phyloP scores from a whole-genome alignment of 2,113 vertebrate genomes.

The Rutilus rutilus region DNA sequence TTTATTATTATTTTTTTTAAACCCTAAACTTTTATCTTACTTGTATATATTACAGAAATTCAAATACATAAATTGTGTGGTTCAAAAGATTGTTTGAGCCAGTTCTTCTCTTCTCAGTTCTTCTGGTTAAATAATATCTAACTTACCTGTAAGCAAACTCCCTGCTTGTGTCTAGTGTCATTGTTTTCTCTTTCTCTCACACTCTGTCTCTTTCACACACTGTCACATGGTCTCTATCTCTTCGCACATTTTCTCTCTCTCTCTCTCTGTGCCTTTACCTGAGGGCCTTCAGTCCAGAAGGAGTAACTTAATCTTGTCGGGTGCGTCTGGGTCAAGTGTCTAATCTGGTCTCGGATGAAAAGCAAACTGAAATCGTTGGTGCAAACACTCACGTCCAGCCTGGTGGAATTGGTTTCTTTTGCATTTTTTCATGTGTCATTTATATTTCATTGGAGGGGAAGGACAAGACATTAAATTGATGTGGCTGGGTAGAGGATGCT shows the following conservation, averaged over 20 bases:
- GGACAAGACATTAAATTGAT: constrained; percentile 64
- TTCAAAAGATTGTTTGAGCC: not conserved
- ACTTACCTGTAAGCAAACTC: not conserved
- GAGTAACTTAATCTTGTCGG: constrained; percentile 41
- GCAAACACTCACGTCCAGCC: not conserved
- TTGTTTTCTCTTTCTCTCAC: constrained; percentile 13
- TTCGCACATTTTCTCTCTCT: constrained; percentile 1
- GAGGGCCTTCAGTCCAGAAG: constrained; percentile 26
- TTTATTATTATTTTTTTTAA: not conserved
- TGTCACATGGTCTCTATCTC: constrained; percentile 20
- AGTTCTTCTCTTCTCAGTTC: too few relatives aligned
- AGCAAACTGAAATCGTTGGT: constrained; percentile 71
- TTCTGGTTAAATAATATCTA: not conserved
- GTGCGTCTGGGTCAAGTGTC: constrained; percentile 48
- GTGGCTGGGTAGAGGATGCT: constrained; percentile 22
- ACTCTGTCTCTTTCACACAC: constrained; percentile 8
- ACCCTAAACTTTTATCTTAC: too few relatives aligned
- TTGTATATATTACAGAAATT: not conserved
- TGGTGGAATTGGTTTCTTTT: constrained; percentile 49
- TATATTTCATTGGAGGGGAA: constrained; percentile 69
- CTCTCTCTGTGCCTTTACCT: constrained; percentile 14
- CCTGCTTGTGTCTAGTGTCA: not conserved
- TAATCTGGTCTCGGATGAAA: constrained; percentile 69
- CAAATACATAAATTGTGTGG: not conserved
- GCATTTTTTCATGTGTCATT: constrained; percentile 58